Evolutionary conservation across 2,888 invertebrate genomes (phyloP), one percentile per base, ranked within the genome.

Genomic region (Eristalis arbustorum): DNA sequence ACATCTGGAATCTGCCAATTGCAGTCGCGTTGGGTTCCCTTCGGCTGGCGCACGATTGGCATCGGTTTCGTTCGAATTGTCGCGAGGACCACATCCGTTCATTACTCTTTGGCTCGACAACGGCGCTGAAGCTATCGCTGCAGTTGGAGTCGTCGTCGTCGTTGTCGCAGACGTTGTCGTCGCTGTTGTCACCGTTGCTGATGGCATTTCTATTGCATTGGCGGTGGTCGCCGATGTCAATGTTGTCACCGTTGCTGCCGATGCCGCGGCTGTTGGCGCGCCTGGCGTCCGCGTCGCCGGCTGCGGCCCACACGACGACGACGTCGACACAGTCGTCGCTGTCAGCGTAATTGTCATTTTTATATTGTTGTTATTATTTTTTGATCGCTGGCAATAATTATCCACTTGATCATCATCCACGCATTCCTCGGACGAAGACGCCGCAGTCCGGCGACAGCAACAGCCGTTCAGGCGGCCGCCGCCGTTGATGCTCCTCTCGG

Each of bases 281-380:
- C 88, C 88, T 88, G 89, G 85, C 83, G 88, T 8, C 88, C 88
- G 88, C 88, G 88, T 88, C 88, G 89, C 18, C 49, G 49, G 49
- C 34, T 23, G 25, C 84, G 64, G 83, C 78, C 84, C 85, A 75
- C 83, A 76, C 76, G 37, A 25, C 67, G 68, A 73, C 77, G 69
- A 67, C 84, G 77, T 40, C 61, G 78, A 76, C 77, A 69, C 69
- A 66, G 72, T 85, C 84, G 75, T 88, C 71, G 81, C 80, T 78
- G 76, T 82, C 88, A 84, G 42, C 79, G 82, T 83, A 76, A 72
- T 83, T 84, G 78, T 77, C 81, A 82, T 84, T 82, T 80, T 88
- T 83, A 80, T 85, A 85, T 88, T 88, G 87, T 88, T 89, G 89
- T 88, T 88, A 87, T 87, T 87, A 87, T 87, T 87, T 83, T 87